phyloP scores from a whole-genome alignment of 2,113 vertebrate genomes.

The Laterallus jamaicensis region DNA sequence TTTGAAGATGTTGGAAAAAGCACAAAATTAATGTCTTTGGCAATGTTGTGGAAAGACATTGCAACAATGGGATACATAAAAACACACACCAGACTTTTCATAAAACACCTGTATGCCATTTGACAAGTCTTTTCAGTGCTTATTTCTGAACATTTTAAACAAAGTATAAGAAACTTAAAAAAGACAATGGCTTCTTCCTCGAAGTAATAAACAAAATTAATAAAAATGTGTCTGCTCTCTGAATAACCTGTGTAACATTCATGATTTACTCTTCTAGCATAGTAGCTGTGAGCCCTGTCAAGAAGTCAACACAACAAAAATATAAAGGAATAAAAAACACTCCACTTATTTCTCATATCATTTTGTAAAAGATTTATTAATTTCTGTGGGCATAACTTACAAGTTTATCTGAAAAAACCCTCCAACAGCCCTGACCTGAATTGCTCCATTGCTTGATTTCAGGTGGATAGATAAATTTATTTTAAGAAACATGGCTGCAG shows the following conservation, averaged over 20 bases:
- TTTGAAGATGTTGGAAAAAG: not conserved
- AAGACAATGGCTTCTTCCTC: not conserved
- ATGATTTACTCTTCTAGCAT: not conserved
- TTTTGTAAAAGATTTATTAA: not conserved
- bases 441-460: not conserved
- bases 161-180: not conserved
- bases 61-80: not conserved
- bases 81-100: not conserved
- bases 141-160: not conserved
- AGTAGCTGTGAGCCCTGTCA: not conserved
- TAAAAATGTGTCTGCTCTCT: not conserved
- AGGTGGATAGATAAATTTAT: not conserved
- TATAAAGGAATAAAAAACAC: not conserved
- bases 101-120: not conserved
- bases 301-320: not conserved
- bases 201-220: not conserved
- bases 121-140: not conserved
- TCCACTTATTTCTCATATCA: not conserved
- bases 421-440: not conserved
- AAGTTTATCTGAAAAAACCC: not conserved
- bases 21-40: not conserved
- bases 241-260: not conserved
- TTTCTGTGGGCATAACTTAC: not conserved
- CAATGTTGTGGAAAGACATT: not conserved
- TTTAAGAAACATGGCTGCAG: not conserved